These are phyloP conservation scores for Zapornia atra DNA, from an alignment of 2,113 vertebrate species.

Conservation along the genomic window DNA sequence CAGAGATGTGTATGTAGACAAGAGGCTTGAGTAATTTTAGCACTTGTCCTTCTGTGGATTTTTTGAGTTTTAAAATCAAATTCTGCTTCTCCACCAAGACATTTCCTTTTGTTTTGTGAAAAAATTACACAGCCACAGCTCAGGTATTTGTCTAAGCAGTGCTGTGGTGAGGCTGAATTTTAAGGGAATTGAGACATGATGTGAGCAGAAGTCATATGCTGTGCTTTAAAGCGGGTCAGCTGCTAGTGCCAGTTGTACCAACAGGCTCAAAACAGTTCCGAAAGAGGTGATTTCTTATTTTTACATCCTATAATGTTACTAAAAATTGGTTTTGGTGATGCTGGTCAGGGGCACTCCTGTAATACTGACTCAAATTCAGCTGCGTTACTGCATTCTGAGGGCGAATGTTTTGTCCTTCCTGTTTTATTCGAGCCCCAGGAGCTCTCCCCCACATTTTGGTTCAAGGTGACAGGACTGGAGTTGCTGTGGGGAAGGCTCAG, in stretches of 20 bases:
- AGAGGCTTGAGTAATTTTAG: background rate
- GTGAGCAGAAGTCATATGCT: background rate
- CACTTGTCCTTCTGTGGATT: background rate
- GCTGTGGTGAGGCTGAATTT: background rate
- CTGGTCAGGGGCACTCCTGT: background rate
- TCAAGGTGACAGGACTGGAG: background rate
- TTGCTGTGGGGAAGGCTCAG: background rate
- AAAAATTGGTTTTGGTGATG: background rate
- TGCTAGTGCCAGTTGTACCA: background rate
- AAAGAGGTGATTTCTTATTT: background rate
- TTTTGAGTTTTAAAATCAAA: background rate
- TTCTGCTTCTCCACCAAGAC: background rate
- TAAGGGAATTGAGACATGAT: background rate
- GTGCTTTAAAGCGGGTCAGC: background rate
- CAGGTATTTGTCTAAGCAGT: background rate
- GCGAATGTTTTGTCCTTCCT: background rate
- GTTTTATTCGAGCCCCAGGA: background rate
- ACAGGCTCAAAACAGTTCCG: background rate
- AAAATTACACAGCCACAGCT: background rate
- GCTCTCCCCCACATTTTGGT: background rate
- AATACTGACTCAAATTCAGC: background rate
- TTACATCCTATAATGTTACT: background rate
- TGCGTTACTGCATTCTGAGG: background rate
- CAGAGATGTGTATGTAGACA: background rate
- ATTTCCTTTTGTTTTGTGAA: background rate